Evolutionary conservation across 1,140 invertebrate species (phyloP), one percentile per base, ranked within the genome.

Genomic region (Ips typographus): DNA sequence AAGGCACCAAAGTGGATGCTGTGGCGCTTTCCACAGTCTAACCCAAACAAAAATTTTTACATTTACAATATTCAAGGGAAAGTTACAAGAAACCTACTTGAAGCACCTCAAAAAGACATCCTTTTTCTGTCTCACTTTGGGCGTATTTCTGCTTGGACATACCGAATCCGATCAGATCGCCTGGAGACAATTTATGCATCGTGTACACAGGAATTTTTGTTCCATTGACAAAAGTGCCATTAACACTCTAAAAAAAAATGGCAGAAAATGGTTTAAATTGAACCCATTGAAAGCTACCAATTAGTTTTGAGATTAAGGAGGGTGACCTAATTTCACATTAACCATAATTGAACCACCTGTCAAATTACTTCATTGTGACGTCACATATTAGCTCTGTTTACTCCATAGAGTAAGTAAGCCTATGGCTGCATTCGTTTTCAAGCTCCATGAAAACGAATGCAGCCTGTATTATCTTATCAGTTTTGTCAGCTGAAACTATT

Each of bases 181-280:
- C 68, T 2, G 68, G 43, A 58, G 1, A 41, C 7, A 64, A 40
- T 51, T 41, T 39, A 5, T 70, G 59, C 39, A 5, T 8, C 1
- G 6, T 7, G 59, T 57, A 51, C 44, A 58, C 42, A 41, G 49
- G 8, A 42, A 70, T 64, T 36, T 41, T 36, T 37, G 2, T 37
- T 8, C 68, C 68, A 70, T 70, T 70, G 1, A 70, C 53, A 64
- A 64, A 70, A 6, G 68, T 70, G 6, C 68, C 68, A 70, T 70
- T 70, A 40, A 59, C 47, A 49, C 68, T 70, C 68, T 70, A 49
- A 47, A 39, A 56, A 51, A 55, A 59, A 59, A 60, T 59, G n/a
- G 22, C 22, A 0, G 0, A 0, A 22, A 22, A 22, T 22, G 22
- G 22, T 22, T 22, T 22, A 22, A 22, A 22, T 22, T 0, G 22